phyloP scores from a whole-genome alignment of 2,113 vertebrate genomes.

The Heterotilapia buettikoferi region DNA sequence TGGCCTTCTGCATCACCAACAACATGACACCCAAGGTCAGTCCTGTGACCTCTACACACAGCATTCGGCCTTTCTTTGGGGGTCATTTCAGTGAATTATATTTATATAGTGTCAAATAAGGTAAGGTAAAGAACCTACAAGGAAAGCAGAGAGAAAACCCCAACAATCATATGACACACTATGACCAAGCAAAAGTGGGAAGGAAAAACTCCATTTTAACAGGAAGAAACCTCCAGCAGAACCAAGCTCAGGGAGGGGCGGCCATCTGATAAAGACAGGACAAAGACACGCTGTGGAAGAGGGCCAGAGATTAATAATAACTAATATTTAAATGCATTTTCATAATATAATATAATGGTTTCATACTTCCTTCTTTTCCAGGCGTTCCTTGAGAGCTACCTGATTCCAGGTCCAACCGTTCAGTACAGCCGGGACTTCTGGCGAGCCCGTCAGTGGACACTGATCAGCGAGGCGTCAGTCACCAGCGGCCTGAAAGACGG shows the following conservation, averaged over 20 bases:
- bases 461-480: constrained; percentile 90
- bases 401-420: constrained; percentile 84
- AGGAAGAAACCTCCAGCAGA: not conserved
- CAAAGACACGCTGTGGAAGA: not conserved
- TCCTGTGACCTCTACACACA: not conserved
- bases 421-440: constrained; percentile 89
- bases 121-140: not conserved
- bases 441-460: constrained; percentile 88
- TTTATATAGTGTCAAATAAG: not conserved
- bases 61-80: not conserved
- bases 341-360: not conserved
- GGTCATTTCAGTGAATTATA: not conserved
- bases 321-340: not conserved
- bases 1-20: constrained; percentile 93
- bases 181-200: not conserved
- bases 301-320: not conserved
- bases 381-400: constrained; percentile 94
- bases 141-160: not conserved
- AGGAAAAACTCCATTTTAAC: not conserved
- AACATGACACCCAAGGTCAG: constrained; percentile 95
- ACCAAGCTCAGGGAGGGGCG: not conserved
- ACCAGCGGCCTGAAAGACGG: constrained; percentile 87
- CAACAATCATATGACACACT: not conserved
- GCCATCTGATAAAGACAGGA: not conserved
- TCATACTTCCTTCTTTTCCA: not conserved